Conservation (phyloP, 2,888 invertebrate genomes). For the Pterobdella sp. region DNA sequence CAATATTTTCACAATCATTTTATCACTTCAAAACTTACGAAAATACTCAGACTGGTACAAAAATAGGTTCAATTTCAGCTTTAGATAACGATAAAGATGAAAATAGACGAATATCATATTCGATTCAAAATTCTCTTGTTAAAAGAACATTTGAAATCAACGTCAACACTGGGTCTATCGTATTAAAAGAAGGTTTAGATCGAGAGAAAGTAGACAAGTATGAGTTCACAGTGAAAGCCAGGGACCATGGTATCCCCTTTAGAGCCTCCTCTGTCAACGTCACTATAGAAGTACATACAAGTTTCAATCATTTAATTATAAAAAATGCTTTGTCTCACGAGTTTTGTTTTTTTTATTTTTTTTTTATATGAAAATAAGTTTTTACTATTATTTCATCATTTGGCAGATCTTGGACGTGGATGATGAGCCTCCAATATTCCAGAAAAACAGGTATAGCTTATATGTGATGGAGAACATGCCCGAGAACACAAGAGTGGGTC, state of each 20-base stretch:
- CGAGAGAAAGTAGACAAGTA: conserved; percentile 7
- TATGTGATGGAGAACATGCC: conserved; percentile 24
- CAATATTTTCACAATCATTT: not conserved
- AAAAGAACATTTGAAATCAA: conserved; percentile 65
- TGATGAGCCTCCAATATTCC: conserved; percentile 27
- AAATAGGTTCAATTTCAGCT: conserved; percentile 95
- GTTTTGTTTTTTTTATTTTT: too few species aligned
- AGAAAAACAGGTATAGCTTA: conserved; percentile 12
- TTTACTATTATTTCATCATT: too few species aligned
- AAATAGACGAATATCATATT: conserved; percentile 77
- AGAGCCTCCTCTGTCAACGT: not conserved
- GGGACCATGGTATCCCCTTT: conserved; percentile 2
- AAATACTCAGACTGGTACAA: conserved; percentile 61
- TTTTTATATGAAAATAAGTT: too few species aligned
- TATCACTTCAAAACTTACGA: conserved; percentile 55
- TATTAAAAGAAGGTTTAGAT: conserved; percentile 1
- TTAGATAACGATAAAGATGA: conserved; percentile 92
- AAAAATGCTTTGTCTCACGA: too few species aligned
- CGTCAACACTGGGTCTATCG: not conserved
- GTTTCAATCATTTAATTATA: not conserved
- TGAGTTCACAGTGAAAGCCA: conserved; percentile 16
- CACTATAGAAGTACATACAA: conserved; percentile 8
- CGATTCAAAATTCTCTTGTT: conserved; percentile 58
- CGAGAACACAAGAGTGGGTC: conserved; percentile 13
- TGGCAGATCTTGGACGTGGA: conserved; percentile 24